Evolutionary conservation across 1,140 invertebrate genomes (phyloP).

Genomic region (Sweltsa coloradensis): DNA sequence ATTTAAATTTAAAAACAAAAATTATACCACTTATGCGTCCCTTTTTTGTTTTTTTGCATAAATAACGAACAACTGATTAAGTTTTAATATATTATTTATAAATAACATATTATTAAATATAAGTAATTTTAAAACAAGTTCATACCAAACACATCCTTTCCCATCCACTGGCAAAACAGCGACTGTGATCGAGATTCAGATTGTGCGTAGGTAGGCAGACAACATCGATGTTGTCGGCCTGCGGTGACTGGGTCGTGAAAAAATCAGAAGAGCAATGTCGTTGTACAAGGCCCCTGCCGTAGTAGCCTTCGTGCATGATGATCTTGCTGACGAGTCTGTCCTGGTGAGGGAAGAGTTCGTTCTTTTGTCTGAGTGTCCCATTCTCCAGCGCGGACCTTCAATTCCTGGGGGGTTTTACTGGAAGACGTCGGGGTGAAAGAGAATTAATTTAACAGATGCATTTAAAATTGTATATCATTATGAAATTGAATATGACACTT

Average conservation of each 20-base stretch:
- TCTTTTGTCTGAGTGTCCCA: conserved; percentile 68
- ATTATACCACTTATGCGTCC: too few species aligned
- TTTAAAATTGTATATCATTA: too few species aligned
- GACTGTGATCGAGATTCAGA: conserved; percentile 32
- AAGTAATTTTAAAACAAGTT: too few species aligned
- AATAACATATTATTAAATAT: not conserved
- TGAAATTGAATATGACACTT: too few species aligned
- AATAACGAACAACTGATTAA: too few species aligned
- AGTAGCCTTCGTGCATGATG: conserved; percentile 35
- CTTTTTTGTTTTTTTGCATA: too few species aligned
- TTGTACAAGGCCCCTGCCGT: conserved; percentile 44
- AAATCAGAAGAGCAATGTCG: conserved; percentile 52
- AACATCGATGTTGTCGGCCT: conserved; percentile 53
- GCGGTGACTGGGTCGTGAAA: conserved; percentile 38
- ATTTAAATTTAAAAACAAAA: too few species aligned
- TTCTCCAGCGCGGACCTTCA: conserved; percentile 57
- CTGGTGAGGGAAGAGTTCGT: conserved; percentile 57
- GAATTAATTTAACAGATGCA: too few species aligned
- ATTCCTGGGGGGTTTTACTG: conserved; percentile 23
- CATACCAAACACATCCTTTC: conserved; percentile 61
- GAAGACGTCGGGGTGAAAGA: too few species aligned
- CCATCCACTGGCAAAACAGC: conserved; percentile 72
- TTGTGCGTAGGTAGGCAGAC: conserved; percentile 50
- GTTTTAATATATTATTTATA: not conserved
- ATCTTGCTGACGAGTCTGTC: conserved; percentile 47